Evolutionary conservation across 2,797 vertebrate genomes (phyloP), one percentile per base, ranked within the genome.

Genomic region (Typhlichthys eigenmanni): DNA sequence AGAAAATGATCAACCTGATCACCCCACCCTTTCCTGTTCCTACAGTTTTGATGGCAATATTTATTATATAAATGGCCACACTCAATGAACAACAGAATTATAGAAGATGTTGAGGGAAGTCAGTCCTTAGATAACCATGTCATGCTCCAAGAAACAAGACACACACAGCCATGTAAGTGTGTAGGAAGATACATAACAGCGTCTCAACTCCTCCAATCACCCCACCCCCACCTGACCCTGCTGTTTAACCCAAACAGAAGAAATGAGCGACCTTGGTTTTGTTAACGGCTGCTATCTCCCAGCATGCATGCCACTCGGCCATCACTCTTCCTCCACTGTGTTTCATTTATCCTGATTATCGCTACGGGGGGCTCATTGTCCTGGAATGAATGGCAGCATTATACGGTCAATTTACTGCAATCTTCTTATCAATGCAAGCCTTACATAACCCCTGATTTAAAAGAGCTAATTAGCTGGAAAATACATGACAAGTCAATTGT

Each of bases 381-480:
- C 80, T 72, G 17, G 88, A 81, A 82, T 93, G 93, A 93, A 94
- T 90, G 93, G 92, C 90, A 64, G 82, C 76, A 88, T 95, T 95
- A 77, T 95, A 94, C 47, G 78, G 87, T 93, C 94, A 94, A 94
- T 95, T 96, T 94, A 94, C 80, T 90, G 83, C 88, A 50, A 87
- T 93, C 92, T 91, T 92, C 92, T 92, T 95, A 94, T 95, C 94
- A 95, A 92, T 90, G 93, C 85, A 89, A 76, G 92, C 91, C 87
- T 93, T 86, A 92, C 94, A 93, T 80, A 77, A 80, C 79, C 85
- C 75, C 85, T 59, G 76, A 91, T 91, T 92, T 92, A 92, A 93
- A 92, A 87, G 85, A 90, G 86, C 93, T 95, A 96, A 98, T 97
- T 96, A 95, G 93, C 94, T 93, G 93, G 92, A 95, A 96, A 93